phyloP scores from a whole-genome alignment of 2,113 vertebrate species.

The Malurus alboscapulatus region DNA sequence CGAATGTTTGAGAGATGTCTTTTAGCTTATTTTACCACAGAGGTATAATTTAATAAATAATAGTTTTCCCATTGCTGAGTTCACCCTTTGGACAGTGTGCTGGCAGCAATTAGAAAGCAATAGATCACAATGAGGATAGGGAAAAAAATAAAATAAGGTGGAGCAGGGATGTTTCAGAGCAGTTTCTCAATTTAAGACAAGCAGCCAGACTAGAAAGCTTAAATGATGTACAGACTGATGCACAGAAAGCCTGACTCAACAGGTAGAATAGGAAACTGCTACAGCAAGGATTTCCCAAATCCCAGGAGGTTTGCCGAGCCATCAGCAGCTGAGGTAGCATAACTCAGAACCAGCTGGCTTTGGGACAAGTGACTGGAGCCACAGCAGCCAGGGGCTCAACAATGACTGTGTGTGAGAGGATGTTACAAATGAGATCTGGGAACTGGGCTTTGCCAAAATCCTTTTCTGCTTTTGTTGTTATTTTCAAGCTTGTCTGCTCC shows the following conservation, averaged over 20 bases:
- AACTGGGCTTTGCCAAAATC: background rate
- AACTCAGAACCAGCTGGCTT: background rate
- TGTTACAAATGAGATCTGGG: background rate
- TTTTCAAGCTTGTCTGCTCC: background rate
- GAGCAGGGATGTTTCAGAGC: background rate
- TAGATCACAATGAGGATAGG: background rate
- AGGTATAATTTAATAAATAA: too few relatives aligned
- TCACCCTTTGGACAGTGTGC: background rate
- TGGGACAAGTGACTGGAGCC: background rate
- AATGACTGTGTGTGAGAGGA: background rate
- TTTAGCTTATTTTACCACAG: background rate
- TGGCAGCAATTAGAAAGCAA: background rate
- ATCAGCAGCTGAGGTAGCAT: background rate
- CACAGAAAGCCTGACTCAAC: background rate
- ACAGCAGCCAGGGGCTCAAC: background rate
- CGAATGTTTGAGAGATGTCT: background rate
- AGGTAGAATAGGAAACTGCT: background rate
- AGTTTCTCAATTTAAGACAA: background rate
- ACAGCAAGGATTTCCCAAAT: background rate
- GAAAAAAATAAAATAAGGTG: accelerated
- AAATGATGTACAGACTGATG: background rate
- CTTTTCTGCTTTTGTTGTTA: background rate
- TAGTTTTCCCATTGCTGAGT: background rate
- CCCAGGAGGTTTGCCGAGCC: background rate
- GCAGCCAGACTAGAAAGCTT: background rate